Evolutionary conservation across 2,113 vertebrate species (phyloP), one percentile per base, ranked within the genome.

Genomic region (Elaphurus davidianus): DNA sequence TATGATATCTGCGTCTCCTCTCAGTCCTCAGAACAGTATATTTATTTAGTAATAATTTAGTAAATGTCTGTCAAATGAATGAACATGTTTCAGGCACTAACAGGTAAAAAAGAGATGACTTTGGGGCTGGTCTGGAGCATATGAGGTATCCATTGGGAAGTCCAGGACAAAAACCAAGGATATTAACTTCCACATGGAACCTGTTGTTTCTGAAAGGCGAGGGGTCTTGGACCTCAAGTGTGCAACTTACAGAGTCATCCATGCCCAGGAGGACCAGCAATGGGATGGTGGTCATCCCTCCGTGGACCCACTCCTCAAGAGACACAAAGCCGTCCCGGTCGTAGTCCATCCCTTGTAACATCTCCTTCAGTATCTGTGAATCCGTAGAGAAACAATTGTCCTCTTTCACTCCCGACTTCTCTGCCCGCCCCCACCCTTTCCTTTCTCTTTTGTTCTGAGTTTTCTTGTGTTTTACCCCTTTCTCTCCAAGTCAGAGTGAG

Each of bases 281-380:
- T 21, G 99, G 99, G 98, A 99, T 99, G 87, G 99, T 99, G 96
- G 99, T 99, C 99, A 99, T 99, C 86, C 99, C 99, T 2, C 99
- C 99, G 33, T 99, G 98, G 98, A 99, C 99, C 99, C 99, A 99
- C 96, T 99, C 99, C 98, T 99, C 99, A 94, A 99, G 98, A 0
- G 99, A 99, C 95, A 99, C 99, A 0, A 99, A 99, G 83, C 99
- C 99, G 0, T 99, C 99, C 1, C 87, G 98, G 98, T 99, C 99
- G 4, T 99, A 99, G 98, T 99, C 99, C 2, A 99, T 99, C 98
- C 99, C 99, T 92, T 99, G 99, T 97, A 99, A 98, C 99, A 99
- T 99, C 0, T 95, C 99, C 98, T 99, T 99, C 98, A 99, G 2
- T 94, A 99, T 99, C 99, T 99, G 98, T 3, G 55, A 81, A 90